Base-by-base conservation (phyloP, 1,140 invertebrate species). In the Drosophila rhopaloa region DNA sequence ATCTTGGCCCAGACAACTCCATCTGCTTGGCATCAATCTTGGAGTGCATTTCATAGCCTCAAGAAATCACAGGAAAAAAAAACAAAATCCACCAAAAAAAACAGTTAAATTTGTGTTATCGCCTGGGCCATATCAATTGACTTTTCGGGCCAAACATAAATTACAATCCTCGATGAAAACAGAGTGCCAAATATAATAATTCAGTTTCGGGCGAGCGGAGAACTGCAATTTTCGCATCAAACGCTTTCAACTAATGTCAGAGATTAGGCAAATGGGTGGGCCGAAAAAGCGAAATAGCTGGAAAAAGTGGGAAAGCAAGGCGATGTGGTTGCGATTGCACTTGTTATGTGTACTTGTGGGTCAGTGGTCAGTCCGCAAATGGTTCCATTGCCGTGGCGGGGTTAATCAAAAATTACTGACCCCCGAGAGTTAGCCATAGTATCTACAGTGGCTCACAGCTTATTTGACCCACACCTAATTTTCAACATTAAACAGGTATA, bases 401-500 rank as follows among this genome's bases (percentile, higher is more conserved):
- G 83, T 86, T 86, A 86, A 86, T 86, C 83, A 86, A 86, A 86
- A 88, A 88, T 88, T 79, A 56, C 63, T 86, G 83, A 86, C 79
- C 83, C 62, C 80, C 44, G 51, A 48, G 46, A 55, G 2, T 38
- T 43, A 46, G 27, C 51, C 24, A 53, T 46, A 40, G 24, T 62
- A 62, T 57, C 50, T 60, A n/a, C n/a, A n/a, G n/a, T n/a, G n/a
- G n/a, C n/a, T n/a, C n/a, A n/a, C n/a, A n/a, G n/a, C n/a, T n/a
- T n/a, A n/a, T n/a, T n/a, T n/a, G n/a, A n/a, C n/a, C n/a, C n/a
- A n/a, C n/a, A n/a, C n/a, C n/a, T n/a, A n/a, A n/a, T n/a, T n/a
- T n/a, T n/a, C n/a, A n/a, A n/a, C n/a, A n/a, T n/a, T n/a, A n/a
- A n/a, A n/a, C n/a, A n/a, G n/a, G n/a, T n/a, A n/a, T n/a, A n/a